Conservation (phyloP, 1,140 invertebrate genomes). For the Dinothrombium tinctorium region DNA sequence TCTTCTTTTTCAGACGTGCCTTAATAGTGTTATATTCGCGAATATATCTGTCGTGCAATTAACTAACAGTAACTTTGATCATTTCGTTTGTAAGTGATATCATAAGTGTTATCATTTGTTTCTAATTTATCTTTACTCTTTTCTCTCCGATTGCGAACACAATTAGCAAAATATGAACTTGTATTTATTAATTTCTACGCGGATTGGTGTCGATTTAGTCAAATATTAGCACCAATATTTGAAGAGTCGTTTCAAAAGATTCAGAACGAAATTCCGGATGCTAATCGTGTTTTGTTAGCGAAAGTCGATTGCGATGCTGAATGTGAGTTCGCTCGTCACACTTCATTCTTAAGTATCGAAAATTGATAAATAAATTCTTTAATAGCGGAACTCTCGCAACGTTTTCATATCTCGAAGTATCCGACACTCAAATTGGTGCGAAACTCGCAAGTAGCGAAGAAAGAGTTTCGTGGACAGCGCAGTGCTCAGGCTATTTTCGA, state of each 20-base stretch:
- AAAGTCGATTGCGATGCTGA: slow-evolving; percentile 93
- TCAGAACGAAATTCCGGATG: slow-evolving; percentile 40
- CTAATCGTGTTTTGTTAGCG: slow-evolving; percentile 54
- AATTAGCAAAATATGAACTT: slow-evolving; percentile 15
- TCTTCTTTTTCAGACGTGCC: too few species aligned
- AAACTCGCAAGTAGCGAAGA: slow-evolving; percentile 75
- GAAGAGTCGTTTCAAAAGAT: slow-evolving; percentile 82
- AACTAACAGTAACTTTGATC: too few species aligned
- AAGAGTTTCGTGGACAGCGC: slow-evolving; percentile 70
- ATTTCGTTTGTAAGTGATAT: too few species aligned
- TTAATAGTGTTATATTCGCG: too few species aligned
- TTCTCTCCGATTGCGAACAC: too few species aligned
- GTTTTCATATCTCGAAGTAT: slow-evolving; percentile 93
- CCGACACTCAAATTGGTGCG: slow-evolving; percentile 89
- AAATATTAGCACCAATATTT: slow-evolving; percentile 82
- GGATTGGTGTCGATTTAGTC: slow-evolving; percentile 42
- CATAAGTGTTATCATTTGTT: too few species aligned
- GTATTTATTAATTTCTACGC: slow-evolving; percentile 18
- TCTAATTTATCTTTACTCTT: too few species aligned
- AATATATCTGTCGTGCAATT: too few species aligned
- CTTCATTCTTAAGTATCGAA: slow-evolving; percentile 1
- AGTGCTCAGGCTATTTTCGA: slow-evolving; percentile 60
- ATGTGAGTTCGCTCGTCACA: slow-evolving; percentile 28
- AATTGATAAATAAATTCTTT: slow-evolving; percentile 10
- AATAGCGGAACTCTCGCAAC: slow-evolving; percentile 46